Conservation (phyloP, 2,797 vertebrate genomes). For the Scolopax bukidnonensis region DNA sequence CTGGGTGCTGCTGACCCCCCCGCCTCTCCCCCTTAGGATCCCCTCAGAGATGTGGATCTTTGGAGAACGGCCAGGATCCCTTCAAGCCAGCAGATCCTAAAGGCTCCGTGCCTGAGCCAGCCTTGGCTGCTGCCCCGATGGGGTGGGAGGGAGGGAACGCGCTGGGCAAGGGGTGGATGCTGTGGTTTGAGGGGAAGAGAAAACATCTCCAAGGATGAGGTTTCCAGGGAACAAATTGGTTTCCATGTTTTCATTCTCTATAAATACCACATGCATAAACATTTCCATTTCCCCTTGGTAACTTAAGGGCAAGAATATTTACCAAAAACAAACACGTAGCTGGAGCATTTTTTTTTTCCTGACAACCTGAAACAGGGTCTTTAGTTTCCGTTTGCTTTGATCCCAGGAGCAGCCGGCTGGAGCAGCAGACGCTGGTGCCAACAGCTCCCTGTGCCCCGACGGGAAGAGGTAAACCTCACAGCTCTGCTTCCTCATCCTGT, state of each 20-base stretch:
- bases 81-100: no score
- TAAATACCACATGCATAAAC: neutral
- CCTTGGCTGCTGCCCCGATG: accelerated
- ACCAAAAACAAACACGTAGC: accelerated
- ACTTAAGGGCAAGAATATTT: neutral
- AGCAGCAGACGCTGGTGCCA: neutral
- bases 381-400: neutral
- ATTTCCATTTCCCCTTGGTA: neutral
- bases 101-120: accelerated
- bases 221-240: neutral
- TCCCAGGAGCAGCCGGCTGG: neutral
- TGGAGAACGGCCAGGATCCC: accelerated
- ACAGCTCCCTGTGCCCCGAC: accelerated
- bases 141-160: accelerated
- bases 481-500: neutral
- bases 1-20: accelerated
- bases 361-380: accelerated
- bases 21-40: no score
- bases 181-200: accelerated
- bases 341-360: neutral
- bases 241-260: neutral
- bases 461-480: neutral
- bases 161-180: neutral
- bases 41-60: accelerated
- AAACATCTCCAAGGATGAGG: neutral